phyloP scores from a whole-genome alignment of 2,888 invertebrate species.

The Amaurobius ferox region DNA sequence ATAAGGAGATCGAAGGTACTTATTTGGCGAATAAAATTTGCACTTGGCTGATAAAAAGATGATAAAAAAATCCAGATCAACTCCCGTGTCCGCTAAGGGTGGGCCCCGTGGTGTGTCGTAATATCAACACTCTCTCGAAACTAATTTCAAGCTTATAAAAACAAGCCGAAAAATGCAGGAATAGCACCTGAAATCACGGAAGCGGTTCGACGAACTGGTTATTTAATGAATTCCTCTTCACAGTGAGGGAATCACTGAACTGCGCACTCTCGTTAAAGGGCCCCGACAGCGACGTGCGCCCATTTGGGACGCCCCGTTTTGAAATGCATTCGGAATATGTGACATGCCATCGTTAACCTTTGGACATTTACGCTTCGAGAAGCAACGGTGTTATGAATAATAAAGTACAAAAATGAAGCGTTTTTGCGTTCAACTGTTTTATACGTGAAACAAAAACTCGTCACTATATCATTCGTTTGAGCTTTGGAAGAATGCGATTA shows the following conservation, averaged over 20 bases:
- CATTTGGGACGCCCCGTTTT: not conserved
- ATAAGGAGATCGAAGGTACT: too few relatives aligned
- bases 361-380: not conserved
- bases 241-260: constrained; percentile 32
- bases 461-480: too few relatives aligned
- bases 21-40: too few relatives aligned
- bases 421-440: too few relatives aligned
- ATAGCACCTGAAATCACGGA: not conserved
- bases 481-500: too few relatives aligned
- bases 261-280: constrained; percentile 43
- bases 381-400: not conserved
- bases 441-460: too few relatives aligned
- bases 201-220: not conserved
- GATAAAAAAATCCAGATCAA: too few relatives aligned
- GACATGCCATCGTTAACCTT: constrained; percentile 46
- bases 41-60: too few relatives aligned
- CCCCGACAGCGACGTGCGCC: constrained; percentile 27
- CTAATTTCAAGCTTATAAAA: too few relatives aligned
- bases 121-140: too few relatives aligned
- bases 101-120: too few relatives aligned
- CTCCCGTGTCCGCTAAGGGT: too few relatives aligned
- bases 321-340: constrained; percentile 44
- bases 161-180: not conserved
- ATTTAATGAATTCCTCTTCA: constrained; percentile 50
- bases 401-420: not conserved